Evolutionary conservation across 2,888 invertebrate species (phyloP).

Genomic region (Diploptera punctata): DNA sequence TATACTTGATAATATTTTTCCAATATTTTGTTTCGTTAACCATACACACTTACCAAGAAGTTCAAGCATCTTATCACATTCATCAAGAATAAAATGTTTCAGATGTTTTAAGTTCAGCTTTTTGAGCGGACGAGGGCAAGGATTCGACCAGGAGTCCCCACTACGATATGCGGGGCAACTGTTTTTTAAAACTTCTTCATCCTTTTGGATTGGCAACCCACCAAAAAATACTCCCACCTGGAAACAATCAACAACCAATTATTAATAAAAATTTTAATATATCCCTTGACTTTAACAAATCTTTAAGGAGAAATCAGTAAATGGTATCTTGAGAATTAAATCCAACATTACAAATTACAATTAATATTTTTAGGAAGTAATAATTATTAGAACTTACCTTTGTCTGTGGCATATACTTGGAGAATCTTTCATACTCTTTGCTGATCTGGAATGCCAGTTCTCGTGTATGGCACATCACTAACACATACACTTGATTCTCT

Average conservation of each 20-base stretch:
- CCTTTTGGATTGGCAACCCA: slow-evolving; percentile 94
- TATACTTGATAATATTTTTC: too few relatives aligned
- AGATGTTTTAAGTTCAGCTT: slow-evolving; percentile 92
- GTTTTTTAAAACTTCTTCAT: slow-evolving; percentile 94
- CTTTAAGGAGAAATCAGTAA: too few relatives aligned
- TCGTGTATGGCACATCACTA: slow-evolving; percentile 99
- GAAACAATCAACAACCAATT: too few relatives aligned
- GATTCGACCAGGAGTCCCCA: slow-evolving; percentile 98
- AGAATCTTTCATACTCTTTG: slow-evolving; percentile 99
- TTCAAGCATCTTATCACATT: slow-evolving; percentile 99
- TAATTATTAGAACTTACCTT: slow-evolving; percentile 65
- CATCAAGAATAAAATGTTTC: slow-evolving; percentile 99
- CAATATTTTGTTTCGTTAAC: too few relatives aligned
- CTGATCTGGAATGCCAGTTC: slow-evolving; percentile 99
- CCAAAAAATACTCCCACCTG: slow-evolving; percentile 96
- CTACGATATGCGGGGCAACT: slow-evolving; percentile 98
- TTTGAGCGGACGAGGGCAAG: slow-evolving; percentile 90
- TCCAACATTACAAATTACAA: too few relatives aligned
- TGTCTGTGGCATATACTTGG: slow-evolving; percentile 95
- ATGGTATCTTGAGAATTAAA: too few relatives aligned
- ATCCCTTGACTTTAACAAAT: too few relatives aligned
- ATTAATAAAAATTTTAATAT: too few relatives aligned
- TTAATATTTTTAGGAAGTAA: too few relatives aligned
- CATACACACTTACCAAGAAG: slow-evolving; percentile 73
- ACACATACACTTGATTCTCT: slow-evolving; percentile 94